Base-by-base conservation (phyloP, 2,113 vertebrate genomes). In the Ptychochromis oligacanthus region DNA sequence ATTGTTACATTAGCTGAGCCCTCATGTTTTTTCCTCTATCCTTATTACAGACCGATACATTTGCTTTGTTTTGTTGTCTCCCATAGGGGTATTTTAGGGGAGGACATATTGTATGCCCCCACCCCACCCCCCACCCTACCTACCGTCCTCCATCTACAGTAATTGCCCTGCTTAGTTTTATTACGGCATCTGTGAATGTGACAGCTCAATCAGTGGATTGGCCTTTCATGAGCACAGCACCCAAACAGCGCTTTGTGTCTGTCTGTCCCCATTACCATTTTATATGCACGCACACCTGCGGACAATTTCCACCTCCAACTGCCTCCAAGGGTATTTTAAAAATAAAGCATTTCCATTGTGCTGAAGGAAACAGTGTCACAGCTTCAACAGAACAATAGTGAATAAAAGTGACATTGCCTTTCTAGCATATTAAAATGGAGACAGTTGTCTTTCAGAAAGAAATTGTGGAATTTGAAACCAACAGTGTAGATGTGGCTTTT, bases 101-200 rank as follows among this genome's bases (percentile, higher is more conserved):
- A 81, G 82, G 85, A 89, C 80, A 86, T 54, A 89, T 85, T 88
- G 70, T 54, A 4, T 26, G 57, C 78, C 78, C 77, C 38, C 79
- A 38, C 65, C 22, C 40, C 8, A 43, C 34, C 54, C 78, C 72
- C 17, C 22, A 46, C 61, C 40, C 78, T 64, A 79, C 76, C 79
- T 70, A 83, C 74, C 26, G 11, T 80, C 87, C 80, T 79, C 91
- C 78, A 93, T 93, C 87, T 88, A 82, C 93, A 87, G 85, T 93
- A 95, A 95, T 95, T 94, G 91, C 89, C 86, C 89, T 87, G 92
- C 88, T 94, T 93, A 89, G 91, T 93, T 95, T 93, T 94, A 94
- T 90, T 88, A 88, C 86, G 13, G 90, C 90, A 91, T 92, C 89
- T 90, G 92, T 91, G 91, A 90, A 89, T 90, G 89, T 89, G 93